These are phyloP conservation scores for Aricia artaxerxes DNA, from an alignment of 2,888 invertebrate species.

Conservation along the genomic window DNA sequence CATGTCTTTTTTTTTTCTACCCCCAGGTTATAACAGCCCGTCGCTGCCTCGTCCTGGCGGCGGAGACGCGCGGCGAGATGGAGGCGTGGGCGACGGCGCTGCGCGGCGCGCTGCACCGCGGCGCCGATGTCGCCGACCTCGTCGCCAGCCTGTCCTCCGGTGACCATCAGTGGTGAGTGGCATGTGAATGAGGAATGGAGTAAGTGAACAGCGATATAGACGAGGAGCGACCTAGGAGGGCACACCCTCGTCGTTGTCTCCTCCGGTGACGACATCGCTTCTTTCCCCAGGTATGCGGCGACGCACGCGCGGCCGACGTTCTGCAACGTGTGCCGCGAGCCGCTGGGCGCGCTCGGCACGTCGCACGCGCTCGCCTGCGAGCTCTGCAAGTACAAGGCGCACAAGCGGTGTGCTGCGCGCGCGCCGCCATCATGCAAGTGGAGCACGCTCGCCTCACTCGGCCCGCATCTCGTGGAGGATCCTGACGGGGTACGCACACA, in stretches of 20 bases:
- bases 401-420: constrained; percentile 95
- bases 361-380: constrained; percentile 98
- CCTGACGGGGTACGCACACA: constrained; percentile 87
- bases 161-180: constrained; percentile 70
- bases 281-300: constrained; percentile 85
- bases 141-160: constrained; percentile 80
- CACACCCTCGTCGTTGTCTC: too few relatives aligned
- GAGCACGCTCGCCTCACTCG: constrained; percentile 97
- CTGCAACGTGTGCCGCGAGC: constrained; percentile 98
- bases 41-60: constrained; percentile 88
- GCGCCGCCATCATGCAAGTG: constrained; percentile 98
- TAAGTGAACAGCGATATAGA: too few relatives aligned
- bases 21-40: constrained; percentile 87
- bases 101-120: constrained; percentile 83
- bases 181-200: neutral
- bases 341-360: constrained; percentile 92
- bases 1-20: constrained; percentile 31
- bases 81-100: constrained; percentile 94
- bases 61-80: constrained; percentile 92
- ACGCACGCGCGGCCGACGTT: constrained; percentile 97
- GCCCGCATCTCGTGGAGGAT: constrained; percentile 96
- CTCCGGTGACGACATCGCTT: neutral
- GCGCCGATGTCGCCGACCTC: constrained; percentile 77
- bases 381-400: constrained; percentile 98
- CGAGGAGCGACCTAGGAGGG: too few relatives aligned